Evolutionary conservation across 2,888 invertebrate genomes (phyloP), one percentile per base, ranked within the genome.

Genomic region (Phania funesta): DNA sequence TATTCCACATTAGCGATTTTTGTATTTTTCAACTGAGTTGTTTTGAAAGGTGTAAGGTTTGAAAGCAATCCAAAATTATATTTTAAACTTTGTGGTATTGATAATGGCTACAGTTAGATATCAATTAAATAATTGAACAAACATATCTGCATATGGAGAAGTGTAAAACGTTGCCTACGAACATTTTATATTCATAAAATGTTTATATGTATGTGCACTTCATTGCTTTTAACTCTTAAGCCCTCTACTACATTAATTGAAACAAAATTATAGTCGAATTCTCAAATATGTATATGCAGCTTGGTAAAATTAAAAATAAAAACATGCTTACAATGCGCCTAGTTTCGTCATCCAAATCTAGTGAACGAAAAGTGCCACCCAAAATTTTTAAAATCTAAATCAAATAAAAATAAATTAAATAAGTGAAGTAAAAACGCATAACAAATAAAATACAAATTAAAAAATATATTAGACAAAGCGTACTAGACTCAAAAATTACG

Each of bases 361-460:
- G 92, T 86, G 93, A 91, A 92, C 93, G 93, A 88, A 94, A 90
- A 50, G 93, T 92, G 87, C 95, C 95, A 86, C 94, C 95, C 91
- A 96, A 93, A 90, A 96, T 93, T 87, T 93, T 93, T 89, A 94
- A 94, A 90, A 95, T 94, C 95, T 89, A 87, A 86, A 86, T 86
- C 87, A 87, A 87, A 88, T 87, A 86, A 85, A 82, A 79, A 84
- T n/a, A 87, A 85, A 77, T 81, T 76, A 85, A 82, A 84, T 46
- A 71, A 73, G 41, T 29, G 52, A 84, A 75, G 46, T 56, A 81
- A 70, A 38, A 62, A 76, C 52, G 41, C 67, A 29, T 48, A 80
- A 64, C 13, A 56, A 65, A 50, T 50, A 46, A 38, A 38, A 11
- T 29, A 7, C 32, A 32, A 56, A 77, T 68, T 32, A 46, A 20